Base-by-base conservation (phyloP, 64 coral and sea anemone species). In the Anthopleura sola region DNA sequence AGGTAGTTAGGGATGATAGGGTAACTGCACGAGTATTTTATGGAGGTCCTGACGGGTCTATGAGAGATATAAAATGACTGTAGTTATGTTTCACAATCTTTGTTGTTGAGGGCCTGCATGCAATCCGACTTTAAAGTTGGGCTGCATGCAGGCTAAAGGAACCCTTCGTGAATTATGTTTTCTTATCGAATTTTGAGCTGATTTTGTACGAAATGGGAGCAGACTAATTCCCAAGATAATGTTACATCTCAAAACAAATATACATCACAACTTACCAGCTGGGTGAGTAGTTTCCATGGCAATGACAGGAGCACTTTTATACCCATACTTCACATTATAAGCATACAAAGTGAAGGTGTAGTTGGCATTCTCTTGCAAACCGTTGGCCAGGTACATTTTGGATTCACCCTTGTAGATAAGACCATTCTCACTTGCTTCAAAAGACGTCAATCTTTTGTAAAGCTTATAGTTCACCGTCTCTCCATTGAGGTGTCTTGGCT, bases 201-300 rank as follows among this genome's bases (percentile, higher is more conserved):
- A 48, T 48, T 48, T 48, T 48, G 46, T 48, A 48, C 46, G 46
- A 48, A 3, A 48, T 11, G 46, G 4, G 11, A 11, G 46, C 46
- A 48, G 46, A 48, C n/a, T n/a, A n/a, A n/a, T n/a, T n/a, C n/a
- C n/a, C n/a, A n/a, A n/a, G n/a, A n/a, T n/a, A n/a, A n/a, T n/a
- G 4, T 44, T 44, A 44, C 40, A 44, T 6, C 40, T 44, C 40
- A 6, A 44, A 44, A 44, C 9, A 44, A 44, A 44, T 6, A 44
- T 4, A 46, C 9, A 49, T 16, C 9, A 44, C 10, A 54, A 37
- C 39, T 39, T 56, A 88, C 86, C 86, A 33, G 86, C 50, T 40
- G 86, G 86, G 49, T 64, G 86, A 57, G 86, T 88, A 29, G 50
- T 88, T 80, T 80, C 75, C 57, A 80, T 44, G 19, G 56, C 86